phyloP scores from a whole-genome alignment of 2,113 vertebrate species.

The Phainopepla nitens region DNA sequence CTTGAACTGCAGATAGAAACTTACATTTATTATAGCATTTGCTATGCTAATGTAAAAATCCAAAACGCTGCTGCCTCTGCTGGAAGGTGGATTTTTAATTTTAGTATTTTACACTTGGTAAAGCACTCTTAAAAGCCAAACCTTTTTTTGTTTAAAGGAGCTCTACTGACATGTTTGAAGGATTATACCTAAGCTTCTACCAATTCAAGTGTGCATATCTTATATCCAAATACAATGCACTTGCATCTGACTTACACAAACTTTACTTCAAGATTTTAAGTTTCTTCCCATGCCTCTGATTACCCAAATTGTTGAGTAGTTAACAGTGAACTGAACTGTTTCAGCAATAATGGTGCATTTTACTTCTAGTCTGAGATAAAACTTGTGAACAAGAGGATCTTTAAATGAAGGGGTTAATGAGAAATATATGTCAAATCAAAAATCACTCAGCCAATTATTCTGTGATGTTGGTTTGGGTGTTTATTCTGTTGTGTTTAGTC shows the following conservation, averaged over 20 bases:
- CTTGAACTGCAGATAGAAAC: neutral
- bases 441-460: neutral
- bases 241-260: neutral
- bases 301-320: neutral
- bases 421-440: neutral
- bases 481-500: neutral
- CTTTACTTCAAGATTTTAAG: conserved; percentile 53
- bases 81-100: neutral
- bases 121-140: neutral
- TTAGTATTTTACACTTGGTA: neutral
- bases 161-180: neutral
- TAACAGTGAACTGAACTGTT: conserved; percentile 21
- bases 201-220: neutral
- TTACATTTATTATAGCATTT: neutral
- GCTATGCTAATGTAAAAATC: neutral
- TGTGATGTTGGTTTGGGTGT: neutral
- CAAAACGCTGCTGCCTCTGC: neutral
- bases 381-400: neutral
- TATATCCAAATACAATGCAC: neutral
- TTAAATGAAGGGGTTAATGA: neutral
- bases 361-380: conserved; percentile 14
- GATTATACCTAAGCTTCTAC: neutral
- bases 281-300: neutral
- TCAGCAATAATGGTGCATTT: neutral
- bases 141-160: neutral